Evolutionary conservation across 2,113 vertebrate species (phyloP).

Genomic region (Menura novaehollandiae): DNA sequence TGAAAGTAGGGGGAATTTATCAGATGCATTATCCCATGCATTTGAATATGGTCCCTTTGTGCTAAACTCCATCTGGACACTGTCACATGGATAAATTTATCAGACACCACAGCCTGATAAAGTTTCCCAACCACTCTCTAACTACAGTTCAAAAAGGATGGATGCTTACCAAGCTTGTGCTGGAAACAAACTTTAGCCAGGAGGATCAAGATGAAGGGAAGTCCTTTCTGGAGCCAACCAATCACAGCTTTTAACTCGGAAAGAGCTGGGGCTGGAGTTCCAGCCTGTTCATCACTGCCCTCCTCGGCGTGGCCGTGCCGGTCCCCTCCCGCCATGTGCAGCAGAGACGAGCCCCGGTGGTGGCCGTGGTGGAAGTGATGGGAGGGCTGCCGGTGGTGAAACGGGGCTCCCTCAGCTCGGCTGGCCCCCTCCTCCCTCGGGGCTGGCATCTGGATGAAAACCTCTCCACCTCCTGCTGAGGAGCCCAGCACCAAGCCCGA

Average conservation of each 20-base stretch:
- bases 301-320: constrained; percentile 84
- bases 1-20: neutral
- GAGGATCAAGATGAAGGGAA: constrained; percentile 95
- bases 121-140: neutral
- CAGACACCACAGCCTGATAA: neutral
- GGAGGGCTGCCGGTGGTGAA: constrained; percentile 72
- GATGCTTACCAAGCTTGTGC: constrained; percentile 88
- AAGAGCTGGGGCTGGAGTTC: constrained; percentile 88
- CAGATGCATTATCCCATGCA: neutral
- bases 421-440: constrained; percentile 84
- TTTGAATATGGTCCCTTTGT: neutral
- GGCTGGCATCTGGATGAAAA: constrained; percentile 91
- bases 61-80: neutral
- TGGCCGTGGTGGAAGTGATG: constrained; percentile 85
- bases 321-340: constrained; percentile 83
- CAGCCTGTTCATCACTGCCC: constrained; percentile 73
- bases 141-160: neutral
- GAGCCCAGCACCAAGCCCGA: constrained; percentile 89
- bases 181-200: constrained; percentile 96
- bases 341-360: constrained; percentile 82
- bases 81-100: neutral
- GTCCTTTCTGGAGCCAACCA: constrained; percentile 93
- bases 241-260: constrained; percentile 90
- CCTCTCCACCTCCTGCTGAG: constrained; percentile 78
- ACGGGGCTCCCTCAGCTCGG: constrained; percentile 75